Conservation (phyloP, 2,797 vertebrate species). For the Gastrophryne carolinensis region DNA sequence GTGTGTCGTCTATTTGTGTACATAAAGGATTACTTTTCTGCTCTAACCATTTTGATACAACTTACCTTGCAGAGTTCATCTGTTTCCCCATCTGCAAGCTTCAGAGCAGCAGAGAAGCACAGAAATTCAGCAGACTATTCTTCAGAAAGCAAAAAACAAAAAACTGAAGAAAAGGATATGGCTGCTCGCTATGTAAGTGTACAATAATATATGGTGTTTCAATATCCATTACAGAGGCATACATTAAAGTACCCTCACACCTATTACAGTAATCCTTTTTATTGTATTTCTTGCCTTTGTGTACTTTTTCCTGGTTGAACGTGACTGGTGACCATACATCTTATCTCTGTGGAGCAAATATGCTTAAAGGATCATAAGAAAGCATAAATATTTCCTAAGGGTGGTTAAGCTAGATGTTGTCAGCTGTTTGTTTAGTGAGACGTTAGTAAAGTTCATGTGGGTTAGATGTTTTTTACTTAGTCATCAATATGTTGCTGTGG, state of each 20-base stretch:
- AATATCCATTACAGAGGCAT: not conserved
- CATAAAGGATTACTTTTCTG: not conserved
- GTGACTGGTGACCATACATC: conserved; percentile 3
- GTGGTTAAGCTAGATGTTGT: conserved; percentile 12
- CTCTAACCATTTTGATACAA: not conserved
- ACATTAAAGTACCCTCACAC: not conserved
- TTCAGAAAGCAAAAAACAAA: conserved; percentile 92
- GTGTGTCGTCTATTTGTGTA: not conserved
- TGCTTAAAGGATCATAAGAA: conserved; percentile 43
- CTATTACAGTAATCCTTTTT: not conserved
- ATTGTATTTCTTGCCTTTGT: not conserved
- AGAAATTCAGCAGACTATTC: conserved; percentile 87
- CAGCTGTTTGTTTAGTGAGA: conserved; percentile 39
- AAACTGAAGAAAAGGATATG: conserved; percentile 91
- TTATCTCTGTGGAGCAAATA: conserved; percentile 39
- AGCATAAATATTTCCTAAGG: conserved; percentile 44
- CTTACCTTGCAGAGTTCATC: conserved; percentile 81
- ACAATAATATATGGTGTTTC: not conserved
- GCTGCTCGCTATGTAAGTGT: conserved; percentile 77
- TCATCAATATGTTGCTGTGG: not conserved
- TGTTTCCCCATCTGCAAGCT: conserved; percentile 90
- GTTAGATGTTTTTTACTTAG: conserved; percentile 36
- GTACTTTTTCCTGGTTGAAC: not conserved
- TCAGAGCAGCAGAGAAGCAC: conserved; percentile 89
- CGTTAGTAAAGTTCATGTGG: conserved; percentile 20